Base-by-base conservation (phyloP, 2,113 vertebrate genomes). In the Taurulus bubalis region DNA sequence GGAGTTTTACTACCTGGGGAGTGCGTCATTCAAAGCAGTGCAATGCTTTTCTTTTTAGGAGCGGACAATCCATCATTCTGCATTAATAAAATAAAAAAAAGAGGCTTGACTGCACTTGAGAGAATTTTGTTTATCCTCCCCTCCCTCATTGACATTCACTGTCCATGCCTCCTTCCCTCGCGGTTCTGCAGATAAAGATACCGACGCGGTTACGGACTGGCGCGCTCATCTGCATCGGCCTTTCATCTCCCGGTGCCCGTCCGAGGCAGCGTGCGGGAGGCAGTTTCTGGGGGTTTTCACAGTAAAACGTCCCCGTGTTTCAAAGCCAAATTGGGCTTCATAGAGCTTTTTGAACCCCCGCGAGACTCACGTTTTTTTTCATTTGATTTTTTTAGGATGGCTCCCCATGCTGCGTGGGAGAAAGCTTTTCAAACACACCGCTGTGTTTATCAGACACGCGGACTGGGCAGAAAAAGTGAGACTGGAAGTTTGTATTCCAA, bases 291-390 rank as follows among this genome's bases (percentile, higher is more conserved):
- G 24, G 87, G 65, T 87, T 89, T 87, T 83, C 75, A 75, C 75
- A 87, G 81, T 77, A 74, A 90, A 90, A 83, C 51, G 22, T 55
- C 75, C 71, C 80, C 62, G 55, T 86, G 73, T 89, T 87, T 88
- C 89, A 92, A 92, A 94, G 90, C 84, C 65, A 83, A 87, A 91
- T 87, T 86, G 68, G 82, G 77, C 85, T 89, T 93, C 90, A 91
- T 75, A 86, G 69, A 26, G 81, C 73, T 74, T 93, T 93, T 91
- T n/a, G 85, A 92, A 89, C 72, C 73, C 75, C 83, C 75, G 69
- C 82, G 83, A 89, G 82, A 84, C 67, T 70, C 71, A 51, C 26
- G 3, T 18, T 58, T 55, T 51, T 67, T 72, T 71, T 65, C 71
- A 55, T 49, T 87, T 84, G 0, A 15, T 42, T 53, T 55, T 55